Evolutionary conservation across 2,797 vertebrate species (phyloP).

Genomic region (Limnodromus scolopaceus): DNA sequence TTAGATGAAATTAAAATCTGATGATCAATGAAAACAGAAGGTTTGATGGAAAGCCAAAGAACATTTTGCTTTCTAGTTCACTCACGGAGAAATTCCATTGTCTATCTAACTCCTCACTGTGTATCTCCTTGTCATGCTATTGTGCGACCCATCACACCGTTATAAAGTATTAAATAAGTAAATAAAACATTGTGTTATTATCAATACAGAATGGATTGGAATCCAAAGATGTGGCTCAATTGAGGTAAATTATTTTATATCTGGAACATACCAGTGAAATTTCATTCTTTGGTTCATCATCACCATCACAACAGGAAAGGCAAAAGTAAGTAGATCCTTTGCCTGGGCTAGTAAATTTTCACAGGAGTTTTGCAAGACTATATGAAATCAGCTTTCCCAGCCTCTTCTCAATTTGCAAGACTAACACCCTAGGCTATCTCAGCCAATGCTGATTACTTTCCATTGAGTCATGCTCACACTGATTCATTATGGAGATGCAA

Average conservation of each 20-base stretch:
- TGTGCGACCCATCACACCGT: background rate
- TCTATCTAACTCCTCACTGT: background rate
- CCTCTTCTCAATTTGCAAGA: background rate
- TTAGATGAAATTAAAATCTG: background rate
- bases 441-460: conserved; percentile 26
- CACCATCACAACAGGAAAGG: background rate
- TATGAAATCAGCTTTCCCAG: background rate
- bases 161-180: background rate
- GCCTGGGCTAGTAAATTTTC: background rate
- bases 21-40: conserved; percentile 39
- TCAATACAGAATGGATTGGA: background rate
- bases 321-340: background rate
- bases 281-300: background rate
- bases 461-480: conserved; percentile 9
- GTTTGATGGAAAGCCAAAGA: conserved; percentile 23
- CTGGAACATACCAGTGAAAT: background rate
- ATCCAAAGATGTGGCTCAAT: background rate
- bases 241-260: background rate
- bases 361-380: background rate
- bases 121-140: background rate
- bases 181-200: background rate
- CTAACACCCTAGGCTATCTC: background rate
- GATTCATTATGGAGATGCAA: conserved; percentile 8
- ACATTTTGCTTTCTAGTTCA: background rate
- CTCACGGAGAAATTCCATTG: background rate